phyloP scores from a whole-genome alignment of 2,113 vertebrate species.

The Prinia subflava region DNA sequence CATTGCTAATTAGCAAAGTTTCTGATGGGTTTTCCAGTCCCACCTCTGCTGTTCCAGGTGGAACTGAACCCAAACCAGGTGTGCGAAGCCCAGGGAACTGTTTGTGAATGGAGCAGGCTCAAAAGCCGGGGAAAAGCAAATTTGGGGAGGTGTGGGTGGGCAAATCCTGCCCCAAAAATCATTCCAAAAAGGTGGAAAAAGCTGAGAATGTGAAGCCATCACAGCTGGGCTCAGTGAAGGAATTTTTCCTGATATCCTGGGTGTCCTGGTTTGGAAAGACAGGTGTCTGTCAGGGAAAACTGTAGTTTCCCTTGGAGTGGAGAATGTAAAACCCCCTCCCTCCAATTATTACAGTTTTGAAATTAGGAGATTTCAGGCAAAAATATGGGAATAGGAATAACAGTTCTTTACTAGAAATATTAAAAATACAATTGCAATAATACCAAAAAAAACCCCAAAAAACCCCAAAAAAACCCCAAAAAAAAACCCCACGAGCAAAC shows the following conservation, averaged over 20 bases:
- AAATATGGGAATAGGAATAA: no score
- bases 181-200: neutral
- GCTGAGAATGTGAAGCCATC: neutral
- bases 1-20: neutral
- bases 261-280: no score
- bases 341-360: no score
- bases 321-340: no score
- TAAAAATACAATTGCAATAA: no score
- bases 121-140: neutral
- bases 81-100: neutral
- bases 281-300: no score
- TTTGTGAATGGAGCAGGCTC: neutral
- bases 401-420: no score
- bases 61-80: rapidly evolving
- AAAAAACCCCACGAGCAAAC: no score
- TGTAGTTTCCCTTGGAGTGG: no score
- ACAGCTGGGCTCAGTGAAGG: rapidly evolving
- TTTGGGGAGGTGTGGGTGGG: neutral
- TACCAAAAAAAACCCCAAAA: no score
- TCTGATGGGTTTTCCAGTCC: neutral
- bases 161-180: neutral
- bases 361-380: no score
- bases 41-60: neutral
- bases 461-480: no score
- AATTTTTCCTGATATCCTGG: neutral